Base-by-base conservation (phyloP, 2,113 vertebrate species). In the Emydocephalus ijimae region DNA sequence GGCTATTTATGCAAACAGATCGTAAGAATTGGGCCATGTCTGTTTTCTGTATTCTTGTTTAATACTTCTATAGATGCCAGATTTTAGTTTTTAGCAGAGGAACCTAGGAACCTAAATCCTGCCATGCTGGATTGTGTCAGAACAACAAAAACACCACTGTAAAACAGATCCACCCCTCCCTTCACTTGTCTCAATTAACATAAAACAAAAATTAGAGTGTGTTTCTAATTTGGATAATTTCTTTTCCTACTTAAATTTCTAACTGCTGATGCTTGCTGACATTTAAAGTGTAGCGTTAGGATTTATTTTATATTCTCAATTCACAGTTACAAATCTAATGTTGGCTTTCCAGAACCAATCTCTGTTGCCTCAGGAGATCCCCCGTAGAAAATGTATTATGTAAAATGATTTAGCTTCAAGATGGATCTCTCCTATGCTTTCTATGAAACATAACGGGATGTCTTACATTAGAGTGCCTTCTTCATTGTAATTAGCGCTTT, bases 161-260 rank as follows among this genome's bases (percentile, higher is more conserved):
- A 81, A 20, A 81, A 81, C 6, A 81, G 69, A 85, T 85, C 56
- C 20, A 29, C 26, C 64, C 29, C 88, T 85, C 54, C 69, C 64
- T 48, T 85, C 29, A 29, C 14, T 45, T 59, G 64, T 55, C 52
- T 56, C 39, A 43, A 92, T 92, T 85, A 89, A 89, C 85, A 85
- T 34, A 24, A 61, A 92, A 89, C 26, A 85, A 85, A 89, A 89
- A 45, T 24, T 5, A 39, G 56, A 64, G 24, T 56, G 34, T 92
- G 91, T 81, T 92, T 89, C 64, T 92, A 85, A 89, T 85, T 92
- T 85, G 29, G 54, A 59, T 56, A n/a, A 57, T 92, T 92, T 50
- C 0, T 89, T 89, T 81, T 89, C 48, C 55, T 5, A 21, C n/a
- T 88, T 89, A 29, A 85, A 29, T 34, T 85, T 81, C 85, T 54